These are phyloP conservation scores for Ooceraea biroi DNA, from an alignment of 1,140 invertebrate genomes.

Conservation along the genomic window DNA sequence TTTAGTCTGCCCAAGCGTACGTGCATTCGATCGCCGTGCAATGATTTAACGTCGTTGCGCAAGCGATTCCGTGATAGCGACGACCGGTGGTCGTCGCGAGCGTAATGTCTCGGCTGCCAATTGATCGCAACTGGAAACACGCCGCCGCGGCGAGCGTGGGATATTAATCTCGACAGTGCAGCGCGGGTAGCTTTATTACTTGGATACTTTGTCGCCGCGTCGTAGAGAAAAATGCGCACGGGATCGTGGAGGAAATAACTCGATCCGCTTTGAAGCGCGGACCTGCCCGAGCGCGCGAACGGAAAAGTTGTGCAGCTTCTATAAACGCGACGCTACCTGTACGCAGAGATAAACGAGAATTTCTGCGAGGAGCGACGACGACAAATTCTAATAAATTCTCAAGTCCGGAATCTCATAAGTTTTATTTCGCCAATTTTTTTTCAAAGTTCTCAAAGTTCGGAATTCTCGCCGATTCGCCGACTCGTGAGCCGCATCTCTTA, in stretches of 20 bases:
- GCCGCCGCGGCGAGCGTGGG: slow-evolving; percentile 45
- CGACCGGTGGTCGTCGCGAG: slow-evolving; percentile 17
- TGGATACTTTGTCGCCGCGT: slow-evolving; percentile 38
- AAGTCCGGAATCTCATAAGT: no score
- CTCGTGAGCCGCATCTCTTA: no score
- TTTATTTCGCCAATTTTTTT: no score
- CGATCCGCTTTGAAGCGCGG: slow-evolving; percentile 16
- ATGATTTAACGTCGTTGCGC: slow-evolving; percentile 63
- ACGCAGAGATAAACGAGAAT: no score
- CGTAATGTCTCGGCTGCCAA: slow-evolving; percentile 50
- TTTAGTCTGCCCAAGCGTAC: background rate
- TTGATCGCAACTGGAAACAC: slow-evolving; percentile 54
- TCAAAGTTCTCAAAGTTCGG: no score
- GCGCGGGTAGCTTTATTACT: slow-evolving; percentile 33
- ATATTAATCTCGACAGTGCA: slow-evolving; percentile 48
- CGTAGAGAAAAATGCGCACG: background rate
- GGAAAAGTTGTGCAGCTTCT: background rate
- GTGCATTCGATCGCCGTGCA: slow-evolving; percentile 27
- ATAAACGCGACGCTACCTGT: no score
- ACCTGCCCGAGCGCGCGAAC: background rate
- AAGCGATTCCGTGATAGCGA: slow-evolving; percentile 54
- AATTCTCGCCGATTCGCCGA: no score
- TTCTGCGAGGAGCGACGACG: no score
- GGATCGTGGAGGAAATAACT: background rate
- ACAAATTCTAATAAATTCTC: no score